Evolutionary conservation across 2,113 vertebrate species (phyloP).

Genomic region (Ailuropoda melanoleuca): DNA sequence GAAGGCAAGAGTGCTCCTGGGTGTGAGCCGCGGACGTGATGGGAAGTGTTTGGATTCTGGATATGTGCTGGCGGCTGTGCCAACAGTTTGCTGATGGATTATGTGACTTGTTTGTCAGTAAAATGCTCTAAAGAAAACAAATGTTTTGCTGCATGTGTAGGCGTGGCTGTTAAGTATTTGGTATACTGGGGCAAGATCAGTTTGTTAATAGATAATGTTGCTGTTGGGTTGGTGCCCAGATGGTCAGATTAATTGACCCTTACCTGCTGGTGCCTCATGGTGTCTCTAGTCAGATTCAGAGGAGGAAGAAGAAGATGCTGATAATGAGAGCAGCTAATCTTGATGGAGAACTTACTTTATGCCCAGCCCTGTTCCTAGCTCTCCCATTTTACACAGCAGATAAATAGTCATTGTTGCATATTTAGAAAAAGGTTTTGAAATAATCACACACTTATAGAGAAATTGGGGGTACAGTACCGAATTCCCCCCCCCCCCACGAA

Average conservation of each 20-base stretch:
- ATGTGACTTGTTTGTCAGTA: not conserved
- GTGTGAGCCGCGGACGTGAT: not conserved
- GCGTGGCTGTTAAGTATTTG: slow-evolving; percentile 12
- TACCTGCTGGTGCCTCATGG: not conserved
- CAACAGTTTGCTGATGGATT: not conserved
- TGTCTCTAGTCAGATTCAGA: not conserved
- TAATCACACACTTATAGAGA: not conserved
- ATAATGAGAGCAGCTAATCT: not conserved
- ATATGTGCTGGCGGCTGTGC: not conserved
- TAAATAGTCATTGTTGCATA: not conserved
- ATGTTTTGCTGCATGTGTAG: not conserved
- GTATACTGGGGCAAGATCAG: not conserved
- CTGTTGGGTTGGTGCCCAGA: not conserved
- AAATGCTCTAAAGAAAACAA: not conserved
- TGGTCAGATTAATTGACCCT: not conserved
- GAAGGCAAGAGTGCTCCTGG: rapidly evolving
- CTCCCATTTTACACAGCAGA: not conserved
- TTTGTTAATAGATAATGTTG: not conserved
- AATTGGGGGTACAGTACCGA: not conserved
- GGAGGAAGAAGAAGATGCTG: not conserved
- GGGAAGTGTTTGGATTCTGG: not conserved
- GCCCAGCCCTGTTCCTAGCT: not conserved
- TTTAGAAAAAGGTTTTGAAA: not conserved
- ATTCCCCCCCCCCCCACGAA: not conserved
- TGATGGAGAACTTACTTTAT: not conserved